phyloP scores from a whole-genome alignment of 30 jellyfish, hydroid and myxozoan genomes.

The Catostylus mosaicus region DNA sequence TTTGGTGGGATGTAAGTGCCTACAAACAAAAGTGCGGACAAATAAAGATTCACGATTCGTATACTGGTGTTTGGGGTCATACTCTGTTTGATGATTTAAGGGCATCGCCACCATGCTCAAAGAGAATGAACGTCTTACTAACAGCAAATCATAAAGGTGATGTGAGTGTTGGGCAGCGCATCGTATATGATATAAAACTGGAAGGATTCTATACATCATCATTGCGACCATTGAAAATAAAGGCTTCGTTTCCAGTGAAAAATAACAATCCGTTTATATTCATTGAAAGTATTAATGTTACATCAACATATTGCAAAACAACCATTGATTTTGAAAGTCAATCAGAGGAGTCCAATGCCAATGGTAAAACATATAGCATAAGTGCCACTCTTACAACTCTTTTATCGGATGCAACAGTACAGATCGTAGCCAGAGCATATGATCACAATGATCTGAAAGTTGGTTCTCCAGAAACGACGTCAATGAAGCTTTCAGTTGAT shows the following conservation, averaged over 20 bases:
- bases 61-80: constrained; percentile 33
- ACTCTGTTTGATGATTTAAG: constrained; percentile 33
- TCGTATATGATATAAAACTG: not conserved
- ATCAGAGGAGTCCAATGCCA: not conserved
- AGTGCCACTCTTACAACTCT: not conserved
- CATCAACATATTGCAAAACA: constrained; percentile 7
- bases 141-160: not conserved
- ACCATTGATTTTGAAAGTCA: not conserved
- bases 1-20: constrained; percentile 66
- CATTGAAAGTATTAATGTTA: not conserved
- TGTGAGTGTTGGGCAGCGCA: constrained; percentile 10
- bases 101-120: constrained; percentile 55
- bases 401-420: constrained; percentile 33
- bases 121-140: constrained; percentile 24
- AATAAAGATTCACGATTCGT: constrained; percentile 25
- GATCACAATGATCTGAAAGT: constrained; percentile 19
- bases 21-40: constrained; percentile 41
- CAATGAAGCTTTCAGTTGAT: not conserved
- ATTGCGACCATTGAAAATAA: constrained; percentile 6
- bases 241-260: constrained; percentile 6
- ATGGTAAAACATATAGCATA: not conserved
- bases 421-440: constrained; percentile 22
- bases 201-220: constrained; percentile 38
- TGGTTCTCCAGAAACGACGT: not conserved
- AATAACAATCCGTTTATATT: constrained; percentile 16